phyloP scores from a whole-genome alignment of 2,797 vertebrate species.

The Phalloptychus januarius region DNA sequence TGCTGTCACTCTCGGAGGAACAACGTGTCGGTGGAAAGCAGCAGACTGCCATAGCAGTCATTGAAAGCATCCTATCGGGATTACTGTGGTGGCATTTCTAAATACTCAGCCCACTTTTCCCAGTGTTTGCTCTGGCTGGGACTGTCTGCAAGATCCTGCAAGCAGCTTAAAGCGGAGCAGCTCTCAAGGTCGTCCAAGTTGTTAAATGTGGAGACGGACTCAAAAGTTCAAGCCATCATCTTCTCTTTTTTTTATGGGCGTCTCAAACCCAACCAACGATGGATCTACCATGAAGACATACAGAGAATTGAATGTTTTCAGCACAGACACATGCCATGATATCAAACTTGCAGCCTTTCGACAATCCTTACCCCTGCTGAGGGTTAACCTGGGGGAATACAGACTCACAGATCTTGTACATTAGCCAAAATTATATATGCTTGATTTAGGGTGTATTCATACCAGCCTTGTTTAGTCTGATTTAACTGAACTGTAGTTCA shows the following conservation, averaged over 20 bases:
- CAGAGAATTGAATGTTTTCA: conserved; percentile 33
- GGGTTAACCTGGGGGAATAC: not conserved
- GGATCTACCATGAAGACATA: conserved; percentile 19
- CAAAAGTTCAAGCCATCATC: conserved; percentile 21
- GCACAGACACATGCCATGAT: not conserved
- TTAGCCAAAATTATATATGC: not conserved
- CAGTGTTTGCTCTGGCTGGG: conserved; percentile 66
- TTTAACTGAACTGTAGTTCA: no score
- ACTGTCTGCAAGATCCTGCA: conserved; percentile 38
- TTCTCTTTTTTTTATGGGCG: conserved; percentile 21
- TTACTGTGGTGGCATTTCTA: conserved; percentile 54
- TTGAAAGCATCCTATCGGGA: conserved; percentile 45
- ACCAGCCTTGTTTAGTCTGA: no score
- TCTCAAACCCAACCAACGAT: conserved; percentile 39
- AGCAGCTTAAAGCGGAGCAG: conserved; percentile 52
- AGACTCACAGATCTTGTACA: not conserved
- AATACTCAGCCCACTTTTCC: conserved; percentile 34
- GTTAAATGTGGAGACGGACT: conserved; percentile 36
- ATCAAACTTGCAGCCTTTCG: not conserved
- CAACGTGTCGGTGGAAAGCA: conserved; percentile 42
- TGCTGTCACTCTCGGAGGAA: conserved; percentile 46
- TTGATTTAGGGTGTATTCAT: not conserved
- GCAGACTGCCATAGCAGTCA: conserved; percentile 19
- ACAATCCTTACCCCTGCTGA: not conserved
- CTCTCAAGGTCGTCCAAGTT: conserved; percentile 26